Conservation (phyloP, 2,113 vertebrate species). For the Oostethus manadensis region DNA sequence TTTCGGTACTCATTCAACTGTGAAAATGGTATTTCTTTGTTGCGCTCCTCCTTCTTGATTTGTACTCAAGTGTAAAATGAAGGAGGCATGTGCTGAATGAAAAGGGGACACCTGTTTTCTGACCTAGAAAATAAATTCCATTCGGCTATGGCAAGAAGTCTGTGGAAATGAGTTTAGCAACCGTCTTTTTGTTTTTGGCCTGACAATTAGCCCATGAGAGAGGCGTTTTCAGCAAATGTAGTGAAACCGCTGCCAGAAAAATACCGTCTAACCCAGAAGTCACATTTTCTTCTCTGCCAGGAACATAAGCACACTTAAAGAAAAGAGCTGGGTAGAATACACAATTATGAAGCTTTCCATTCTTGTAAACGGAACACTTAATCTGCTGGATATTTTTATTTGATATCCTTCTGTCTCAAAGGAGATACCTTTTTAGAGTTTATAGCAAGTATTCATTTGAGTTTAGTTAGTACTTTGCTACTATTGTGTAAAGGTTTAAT, state of each 20-base stretch:
- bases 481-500: too few species aligned
- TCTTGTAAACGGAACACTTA: slow-evolving; percentile 18
- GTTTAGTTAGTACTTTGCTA: too few species aligned
- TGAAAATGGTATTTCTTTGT: slow-evolving; percentile 10
- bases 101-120: slow-evolving; percentile 50
- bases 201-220: slow-evolving; percentile 52
- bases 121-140: slow-evolving; percentile 38
- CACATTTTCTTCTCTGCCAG: slow-evolving; percentile 35
- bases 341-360: slow-evolving; percentile 10
- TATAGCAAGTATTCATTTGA: background rate
- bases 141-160: slow-evolving; percentile 35
- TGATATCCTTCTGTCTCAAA: slow-evolving; percentile 5
- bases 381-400: slow-evolving; percentile 20
- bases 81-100: slow-evolving; percentile 29
- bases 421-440: slow-evolving; percentile 1
- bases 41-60: slow-evolving; percentile 4
- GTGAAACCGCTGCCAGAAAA: slow-evolving; percentile 45
- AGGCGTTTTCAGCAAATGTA: slow-evolving; percentile 51
- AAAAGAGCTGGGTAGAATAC: slow-evolving; percentile 27
- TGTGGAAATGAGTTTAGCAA: slow-evolving; percentile 50
- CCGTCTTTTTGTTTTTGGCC: slow-evolving; percentile 43
- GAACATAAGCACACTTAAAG: slow-evolving; percentile 16
- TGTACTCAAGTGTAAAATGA: slow-evolving; percentile 25
- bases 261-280: slow-evolving; percentile 28
- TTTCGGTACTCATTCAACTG: slow-evolving; percentile 7